A percentile compares a stretch with the other conserved stretches of the same genome.
These are phyloP conservation scores for Wasmannia auropunctata DNA, from an alignment of 1,140 invertebrate genomes.

Conservation along the genomic window DNA sequence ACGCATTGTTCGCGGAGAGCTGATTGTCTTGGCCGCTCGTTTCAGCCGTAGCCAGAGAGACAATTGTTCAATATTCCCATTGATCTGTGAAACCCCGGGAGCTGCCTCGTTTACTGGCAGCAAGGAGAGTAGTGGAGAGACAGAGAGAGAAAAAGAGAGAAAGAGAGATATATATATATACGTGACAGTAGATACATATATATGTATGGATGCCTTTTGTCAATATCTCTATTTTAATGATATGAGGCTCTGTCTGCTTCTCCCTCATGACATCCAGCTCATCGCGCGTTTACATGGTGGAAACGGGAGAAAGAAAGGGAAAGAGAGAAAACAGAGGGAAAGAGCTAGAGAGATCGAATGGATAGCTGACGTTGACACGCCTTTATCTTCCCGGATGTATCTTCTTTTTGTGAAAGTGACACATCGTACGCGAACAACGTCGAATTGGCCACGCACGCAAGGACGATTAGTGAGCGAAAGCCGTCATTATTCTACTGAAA, in stretches of 20 bases:
- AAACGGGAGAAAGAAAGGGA: not conserved
- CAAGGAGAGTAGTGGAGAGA: not conserved
- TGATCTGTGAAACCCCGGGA: slow-evolving; percentile 84
- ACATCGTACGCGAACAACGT: slow-evolving; percentile 65
- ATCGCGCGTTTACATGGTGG: slow-evolving; percentile 21
- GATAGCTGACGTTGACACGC: slow-evolving; percentile 63
- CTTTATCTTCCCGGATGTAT: slow-evolving; percentile 65
- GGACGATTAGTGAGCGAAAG: slow-evolving; percentile 69
- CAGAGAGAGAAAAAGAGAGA: slow-evolving; percentile 1
- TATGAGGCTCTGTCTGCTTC: slow-evolving; percentile 74
- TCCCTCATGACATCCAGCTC: slow-evolving; percentile 42
- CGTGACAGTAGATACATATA: slow-evolving; percentile 60
- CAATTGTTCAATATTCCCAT: slow-evolving; percentile 86
- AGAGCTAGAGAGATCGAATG: slow-evolving; percentile 30
- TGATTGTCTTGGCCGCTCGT: slow-evolving; percentile 85
- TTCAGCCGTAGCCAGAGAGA: slow-evolving; percentile 83
- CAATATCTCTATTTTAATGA: slow-evolving; percentile 85
- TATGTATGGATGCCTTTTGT: slow-evolving; percentile 77
- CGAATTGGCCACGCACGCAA: slow-evolving; percentile 68
- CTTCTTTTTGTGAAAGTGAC: slow-evolving; percentile 55
- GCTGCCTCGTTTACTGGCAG: slow-evolving; percentile 70
- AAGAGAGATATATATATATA: slow-evolving; percentile 6
- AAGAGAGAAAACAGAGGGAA: not conserved
- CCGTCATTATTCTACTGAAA: slow-evolving; percentile 68
- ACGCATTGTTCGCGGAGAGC: slow-evolving; percentile 84